Conservation (phyloP, 2,797 vertebrate species). For the Takifugu rubripes region DNA sequence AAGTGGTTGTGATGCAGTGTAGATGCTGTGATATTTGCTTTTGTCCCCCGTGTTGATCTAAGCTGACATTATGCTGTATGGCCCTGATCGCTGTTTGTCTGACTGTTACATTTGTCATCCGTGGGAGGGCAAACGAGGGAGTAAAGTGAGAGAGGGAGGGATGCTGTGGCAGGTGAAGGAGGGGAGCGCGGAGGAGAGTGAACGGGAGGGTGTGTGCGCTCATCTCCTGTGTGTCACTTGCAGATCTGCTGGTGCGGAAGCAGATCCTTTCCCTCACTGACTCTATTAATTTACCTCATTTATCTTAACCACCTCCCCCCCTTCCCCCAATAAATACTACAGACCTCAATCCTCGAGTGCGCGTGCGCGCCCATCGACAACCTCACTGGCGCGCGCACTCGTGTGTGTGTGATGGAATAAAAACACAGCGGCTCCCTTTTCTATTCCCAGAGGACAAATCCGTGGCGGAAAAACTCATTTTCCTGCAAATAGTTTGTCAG, state of each 20-base stretch:
- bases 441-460: constrained; percentile 92
- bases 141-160: constrained; percentile 26
- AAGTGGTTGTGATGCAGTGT: constrained; percentile 54
- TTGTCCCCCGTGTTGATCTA: constrained; percentile 69
- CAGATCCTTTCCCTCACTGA: constrained; percentile 87
- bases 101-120: constrained; percentile 71
- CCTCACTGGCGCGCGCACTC: constrained; percentile 40
- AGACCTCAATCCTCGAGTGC: constrained; percentile 68
- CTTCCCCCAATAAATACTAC: constrained; percentile 79
- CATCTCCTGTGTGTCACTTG: constrained; percentile 73
- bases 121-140: constrained; percentile 62
- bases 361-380: constrained; percentile 29
- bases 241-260: constrained; percentile 79
- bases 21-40: constrained; percentile 70
- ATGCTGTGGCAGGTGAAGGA: constrained; percentile 33
- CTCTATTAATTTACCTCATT: constrained; percentile 96
- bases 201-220: constrained; percentile 40
- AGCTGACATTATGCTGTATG: constrained; percentile 70
- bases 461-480: constrained; percentile 92
- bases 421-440: constrained; percentile 82
- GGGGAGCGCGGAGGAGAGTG: constrained; percentile 26
- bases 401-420: constrained; percentile 68
- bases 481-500: constrained; percentile 97
- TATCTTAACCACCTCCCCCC: constrained; percentile 83
- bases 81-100: constrained; percentile 69